Percentiles rank a stretch among this genome's conserved stretches.
These are phyloP conservation scores for Diaperis boleti DNA, from an alignment of 2,888 invertebrate genomes.

Conservation along the genomic window DNA sequence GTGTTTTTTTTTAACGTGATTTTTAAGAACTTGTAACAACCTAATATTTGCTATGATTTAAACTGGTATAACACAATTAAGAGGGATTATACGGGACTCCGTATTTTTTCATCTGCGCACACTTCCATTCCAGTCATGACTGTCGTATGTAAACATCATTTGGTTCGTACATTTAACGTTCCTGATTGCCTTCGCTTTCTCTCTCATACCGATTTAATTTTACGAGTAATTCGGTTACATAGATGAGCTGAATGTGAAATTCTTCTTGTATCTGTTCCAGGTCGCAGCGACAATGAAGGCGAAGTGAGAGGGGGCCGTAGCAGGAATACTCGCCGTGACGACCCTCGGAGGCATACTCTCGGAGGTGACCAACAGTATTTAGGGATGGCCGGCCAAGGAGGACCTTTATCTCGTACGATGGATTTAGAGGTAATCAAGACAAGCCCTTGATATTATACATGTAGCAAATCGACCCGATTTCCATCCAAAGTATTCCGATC, in stretches of 20 bases:
- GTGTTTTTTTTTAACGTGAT: no score
- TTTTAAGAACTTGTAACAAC: no score
- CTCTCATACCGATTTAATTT: constrained; percentile 34
- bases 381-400: constrained; percentile 72
- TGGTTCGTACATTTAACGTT: constrained; percentile 31
- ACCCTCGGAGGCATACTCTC: constrained; percentile 85
- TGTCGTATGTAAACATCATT: constrained; percentile 7
- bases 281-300: constrained; percentile 64
- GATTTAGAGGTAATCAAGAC: constrained; percentile 82
- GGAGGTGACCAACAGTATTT: constrained; percentile 79
- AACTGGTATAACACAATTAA: no score
- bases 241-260: constrained; percentile 52
- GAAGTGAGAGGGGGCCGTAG: constrained; percentile 68
- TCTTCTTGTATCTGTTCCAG: constrained; percentile 33
- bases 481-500: constrained; percentile 10
- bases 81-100: no score
- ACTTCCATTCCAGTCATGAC: neutral
- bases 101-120: neutral
- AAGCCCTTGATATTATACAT: constrained; percentile 12
- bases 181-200: constrained; percentile 33
- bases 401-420: constrained; percentile 73
- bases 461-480: constrained; percentile 9
- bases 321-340: constrained; percentile 75
- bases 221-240: constrained; percentile 37
- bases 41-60: no score